Evolutionary conservation across 1,140 invertebrate genomes (phyloP).

Genomic region (Lineus longissimus): DNA sequence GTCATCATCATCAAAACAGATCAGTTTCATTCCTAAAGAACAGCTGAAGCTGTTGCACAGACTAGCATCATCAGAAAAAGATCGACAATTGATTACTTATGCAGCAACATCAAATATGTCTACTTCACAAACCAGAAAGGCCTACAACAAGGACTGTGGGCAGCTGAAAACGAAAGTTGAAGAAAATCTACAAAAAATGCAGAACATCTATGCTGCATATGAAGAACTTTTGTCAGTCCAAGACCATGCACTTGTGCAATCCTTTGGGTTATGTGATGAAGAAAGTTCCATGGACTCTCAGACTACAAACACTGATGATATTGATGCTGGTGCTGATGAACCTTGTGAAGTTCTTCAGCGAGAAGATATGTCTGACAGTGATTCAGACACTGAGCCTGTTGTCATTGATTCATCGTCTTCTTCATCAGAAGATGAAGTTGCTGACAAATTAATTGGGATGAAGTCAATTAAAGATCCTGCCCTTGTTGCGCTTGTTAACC

Average conservation of each 20-base stretch:
- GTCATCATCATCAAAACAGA: background rate
- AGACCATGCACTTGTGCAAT: background rate
- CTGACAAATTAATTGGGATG: background rate
- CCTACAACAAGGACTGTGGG: background rate
- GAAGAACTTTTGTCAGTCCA: background rate
- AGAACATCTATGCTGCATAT: background rate
- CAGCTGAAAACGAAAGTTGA: background rate
- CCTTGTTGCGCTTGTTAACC: background rate
- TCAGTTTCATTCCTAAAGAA: background rate
- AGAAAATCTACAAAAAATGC: background rate
- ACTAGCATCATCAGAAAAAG: background rate
- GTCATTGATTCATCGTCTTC: background rate
- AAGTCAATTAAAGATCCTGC: background rate
- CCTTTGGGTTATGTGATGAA: background rate
- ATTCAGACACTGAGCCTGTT: background rate
- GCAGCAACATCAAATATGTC: background rate
- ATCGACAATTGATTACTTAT: slow-evolving; percentile 1
- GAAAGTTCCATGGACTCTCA: too few relatives aligned
- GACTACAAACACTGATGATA: too few relatives aligned
- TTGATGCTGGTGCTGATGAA: too few relatives aligned
- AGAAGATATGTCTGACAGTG: background rate
- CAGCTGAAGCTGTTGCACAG: background rate
- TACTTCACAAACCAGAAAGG: background rate
- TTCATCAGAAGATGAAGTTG: background rate
- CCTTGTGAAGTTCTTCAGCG: too few relatives aligned